phyloP scores from a whole-genome alignment of 2,113 vertebrate species.

The Atlantisia rogersi region DNA sequence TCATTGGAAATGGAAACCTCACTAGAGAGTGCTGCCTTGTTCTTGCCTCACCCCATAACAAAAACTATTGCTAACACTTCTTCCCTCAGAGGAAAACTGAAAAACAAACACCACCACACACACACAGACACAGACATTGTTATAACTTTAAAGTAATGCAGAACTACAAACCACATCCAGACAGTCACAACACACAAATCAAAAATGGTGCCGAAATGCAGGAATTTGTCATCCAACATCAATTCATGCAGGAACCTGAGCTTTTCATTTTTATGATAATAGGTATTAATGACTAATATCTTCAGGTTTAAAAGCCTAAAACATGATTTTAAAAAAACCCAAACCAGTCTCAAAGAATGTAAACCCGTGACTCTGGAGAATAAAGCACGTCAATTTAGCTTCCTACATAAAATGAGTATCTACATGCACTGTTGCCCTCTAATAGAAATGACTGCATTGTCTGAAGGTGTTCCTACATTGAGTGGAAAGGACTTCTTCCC shows the following conservation, averaged over 20 bases:
- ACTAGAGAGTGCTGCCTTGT: accelerated
- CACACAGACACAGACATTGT: not conserved
- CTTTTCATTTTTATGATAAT: not conserved
- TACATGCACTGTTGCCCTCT: not conserved
- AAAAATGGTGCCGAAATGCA: not conserved
- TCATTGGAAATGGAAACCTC: not conserved
- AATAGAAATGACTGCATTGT: not conserved
- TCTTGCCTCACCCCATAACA: not conserved
- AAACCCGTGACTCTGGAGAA: not conserved
- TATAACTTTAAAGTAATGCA: not conserved
- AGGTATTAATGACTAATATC: not conserved
- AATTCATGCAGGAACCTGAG: not conserved
- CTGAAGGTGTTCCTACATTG: not conserved
- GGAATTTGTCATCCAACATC: not conserved
- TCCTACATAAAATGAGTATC: not conserved
- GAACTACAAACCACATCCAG: not conserved
- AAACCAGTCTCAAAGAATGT: not conserved
- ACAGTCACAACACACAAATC: not conserved
- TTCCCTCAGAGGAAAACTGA: not conserved
- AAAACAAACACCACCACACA: too few species aligned
- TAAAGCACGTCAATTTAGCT: not conserved
- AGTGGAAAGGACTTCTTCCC: not conserved
- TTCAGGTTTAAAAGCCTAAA: not conserved
- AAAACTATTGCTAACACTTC: not conserved
- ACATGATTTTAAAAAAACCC: not conserved